These are phyloP conservation scores for Erebia palarica DNA, from an alignment of 2,888 invertebrate genomes.

Conservation along the genomic window DNA sequence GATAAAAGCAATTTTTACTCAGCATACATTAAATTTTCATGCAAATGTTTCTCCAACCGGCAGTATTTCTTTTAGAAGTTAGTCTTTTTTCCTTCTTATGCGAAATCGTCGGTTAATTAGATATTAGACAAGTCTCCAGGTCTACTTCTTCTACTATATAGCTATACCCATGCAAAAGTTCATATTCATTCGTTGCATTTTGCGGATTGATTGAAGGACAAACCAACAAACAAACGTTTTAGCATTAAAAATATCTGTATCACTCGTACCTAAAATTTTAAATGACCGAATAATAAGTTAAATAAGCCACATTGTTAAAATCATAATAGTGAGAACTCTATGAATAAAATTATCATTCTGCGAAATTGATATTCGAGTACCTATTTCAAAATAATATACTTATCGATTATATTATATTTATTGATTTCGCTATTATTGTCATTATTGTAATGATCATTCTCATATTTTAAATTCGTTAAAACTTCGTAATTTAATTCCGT, in stretches of 20 bases:
- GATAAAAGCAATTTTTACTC: conserved; percentile 5
- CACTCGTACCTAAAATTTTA: background rate
- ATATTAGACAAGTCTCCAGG: too few species aligned
- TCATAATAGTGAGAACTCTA: conserved; percentile 1
- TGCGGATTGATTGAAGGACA: too few species aligned
- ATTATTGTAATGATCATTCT: background rate
- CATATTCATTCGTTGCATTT: too few species aligned
- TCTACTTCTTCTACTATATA: too few species aligned
- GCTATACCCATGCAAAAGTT: too few species aligned
- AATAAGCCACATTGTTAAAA: background rate
- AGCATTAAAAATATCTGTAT: too few species aligned
- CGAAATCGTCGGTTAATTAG: background rate
- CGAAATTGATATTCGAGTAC: conserved; percentile 2
- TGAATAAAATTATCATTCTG: conserved; percentile 1
- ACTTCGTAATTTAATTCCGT: too few species aligned
- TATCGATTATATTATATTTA: background rate
- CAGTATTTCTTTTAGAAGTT: background rate
- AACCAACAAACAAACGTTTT: too few species aligned
- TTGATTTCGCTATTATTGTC: background rate
- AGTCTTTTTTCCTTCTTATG: background rate
- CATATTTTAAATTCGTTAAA: background rate
- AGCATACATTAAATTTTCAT: conserved; percentile 22
- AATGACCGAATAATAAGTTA: background rate
- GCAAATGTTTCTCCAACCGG: conserved; percentile 4
- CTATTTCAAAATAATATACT: conserved; percentile 24